These are phyloP conservation scores for Siderastrea siderea DNA, from an alignment of 92 coral and sea anemone species.

Conservation along the genomic window DNA sequence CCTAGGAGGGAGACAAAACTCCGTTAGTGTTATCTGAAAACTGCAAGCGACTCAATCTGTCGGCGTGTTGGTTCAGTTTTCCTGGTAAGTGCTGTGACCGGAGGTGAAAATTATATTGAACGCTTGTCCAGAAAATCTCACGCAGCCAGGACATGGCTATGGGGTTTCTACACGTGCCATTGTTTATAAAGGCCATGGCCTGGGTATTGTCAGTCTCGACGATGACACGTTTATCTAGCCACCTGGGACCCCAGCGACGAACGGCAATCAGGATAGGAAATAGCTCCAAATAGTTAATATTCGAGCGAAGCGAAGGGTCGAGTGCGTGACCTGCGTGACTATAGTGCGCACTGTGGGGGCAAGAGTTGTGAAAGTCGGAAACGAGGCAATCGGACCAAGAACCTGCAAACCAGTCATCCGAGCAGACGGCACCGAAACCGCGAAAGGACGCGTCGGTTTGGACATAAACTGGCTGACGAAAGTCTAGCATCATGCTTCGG, in stretches of 20 bases:
- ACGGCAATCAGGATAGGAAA: constrained; percentile 16
- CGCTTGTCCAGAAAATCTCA: constrained; percentile 38
- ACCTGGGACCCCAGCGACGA: constrained; percentile 26
- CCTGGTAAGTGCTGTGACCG: constrained; percentile 30
- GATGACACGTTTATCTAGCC: constrained; percentile 21
- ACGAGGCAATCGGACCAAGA: constrained; percentile 12
- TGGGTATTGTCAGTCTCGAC: constrained; percentile 37
- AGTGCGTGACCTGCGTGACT: constrained; percentile 39
- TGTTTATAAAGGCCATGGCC: constrained; percentile 32
- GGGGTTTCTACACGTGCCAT: constrained; percentile 29
- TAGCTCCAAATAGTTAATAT: constrained; percentile 36
- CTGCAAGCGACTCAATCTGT: constrained; percentile 16
- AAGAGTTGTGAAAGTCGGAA: not conserved
- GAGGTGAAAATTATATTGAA: constrained; percentile 32
- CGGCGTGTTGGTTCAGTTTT: constrained; percentile 18
- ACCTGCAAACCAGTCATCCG: constrained; percentile 28
- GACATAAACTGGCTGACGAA: constrained; percentile 5
- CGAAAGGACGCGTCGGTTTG: not conserved
- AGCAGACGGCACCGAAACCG: constrained; percentile 13
- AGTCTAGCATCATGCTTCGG: constrained; percentile 41
- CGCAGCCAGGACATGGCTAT: constrained; percentile 48
- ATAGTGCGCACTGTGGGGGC: no score
- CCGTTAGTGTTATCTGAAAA: constrained; percentile 10
- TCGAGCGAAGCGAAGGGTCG: constrained; percentile 22
- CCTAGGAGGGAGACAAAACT: constrained; percentile 6